Conservation (phyloP, 2,888 invertebrate species). For the Diloba caeruleocephala region DNA sequence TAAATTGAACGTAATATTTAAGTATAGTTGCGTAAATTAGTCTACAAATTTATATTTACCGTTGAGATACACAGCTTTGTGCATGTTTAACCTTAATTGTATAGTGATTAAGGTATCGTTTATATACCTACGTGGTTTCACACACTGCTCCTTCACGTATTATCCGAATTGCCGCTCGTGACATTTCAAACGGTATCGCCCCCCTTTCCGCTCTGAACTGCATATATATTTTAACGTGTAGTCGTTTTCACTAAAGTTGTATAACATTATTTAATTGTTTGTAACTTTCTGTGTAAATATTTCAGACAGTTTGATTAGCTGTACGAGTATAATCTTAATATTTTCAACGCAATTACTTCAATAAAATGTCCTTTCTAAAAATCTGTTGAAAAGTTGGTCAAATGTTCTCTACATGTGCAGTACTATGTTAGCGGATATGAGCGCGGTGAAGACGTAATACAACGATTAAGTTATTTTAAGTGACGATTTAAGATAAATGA, state of each 20-base stretch:
- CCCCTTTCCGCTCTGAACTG: slow-evolving; percentile 6
- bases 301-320: slow-evolving; percentile 25
- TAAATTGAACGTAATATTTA: slow-evolving; percentile 34
- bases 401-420: too few relatives aligned
- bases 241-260: slow-evolving; percentile 31
- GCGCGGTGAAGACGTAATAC: too few relatives aligned
- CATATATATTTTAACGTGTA: slow-evolving; percentile 5
- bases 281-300: slow-evolving; percentile 35
- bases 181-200: slow-evolving; percentile 24
- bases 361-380: slow-evolving; percentile 25
- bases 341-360: slow-evolving; percentile 16
- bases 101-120: not conserved
- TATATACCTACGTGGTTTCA: not conserved
- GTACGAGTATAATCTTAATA: slow-evolving; percentile 4
- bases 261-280: slow-evolving; percentile 24
- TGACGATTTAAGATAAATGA: too few relatives aligned
- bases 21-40: slow-evolving; percentile 39
- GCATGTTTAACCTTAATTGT: slow-evolving; percentile 8
- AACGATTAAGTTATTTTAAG: too few relatives aligned
- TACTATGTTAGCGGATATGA: too few relatives aligned
- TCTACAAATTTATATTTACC: slow-evolving; percentile 11
- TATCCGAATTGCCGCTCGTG: slow-evolving; percentile 26
- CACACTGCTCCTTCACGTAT: not conserved
- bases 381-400: too few relatives aligned
- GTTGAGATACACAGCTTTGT: not conserved